A percentile compares a stretch with the other conserved stretches of the same genome.
These are phyloP conservation scores for Cerastoderma edule DNA, from an alignment of 2,888 invertebrate species.

Conservation along the genomic window DNA sequence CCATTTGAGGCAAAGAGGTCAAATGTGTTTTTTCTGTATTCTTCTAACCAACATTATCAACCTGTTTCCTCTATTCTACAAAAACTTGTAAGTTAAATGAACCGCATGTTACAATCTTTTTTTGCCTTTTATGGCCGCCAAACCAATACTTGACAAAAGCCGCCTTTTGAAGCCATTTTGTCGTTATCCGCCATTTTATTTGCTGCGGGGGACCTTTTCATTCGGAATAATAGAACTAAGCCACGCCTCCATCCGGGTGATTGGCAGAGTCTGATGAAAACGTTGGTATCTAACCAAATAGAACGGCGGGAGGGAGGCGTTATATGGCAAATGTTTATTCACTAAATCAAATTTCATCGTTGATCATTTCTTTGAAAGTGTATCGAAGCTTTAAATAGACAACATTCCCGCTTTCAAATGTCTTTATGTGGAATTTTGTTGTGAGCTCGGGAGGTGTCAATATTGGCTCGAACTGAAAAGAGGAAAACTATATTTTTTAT, in stretches of 20 bases:
- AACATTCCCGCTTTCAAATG: conserved; percentile 31
- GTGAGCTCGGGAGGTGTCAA: conserved; percentile 22
- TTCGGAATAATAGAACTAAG: conserved; percentile 30
- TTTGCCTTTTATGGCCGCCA: conserved; percentile 12
- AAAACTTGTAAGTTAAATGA: conserved; percentile 41
- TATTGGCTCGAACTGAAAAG: conserved; percentile 19
- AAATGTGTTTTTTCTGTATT: not conserved
- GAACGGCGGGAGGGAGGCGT: conserved; percentile 59
- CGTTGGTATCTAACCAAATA: conserved; percentile 56
- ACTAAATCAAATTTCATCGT: conserved; percentile 66
- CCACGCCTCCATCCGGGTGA: conserved; percentile 38
- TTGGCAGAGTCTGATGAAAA: conserved; percentile 35
- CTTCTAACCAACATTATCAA: not conserved
- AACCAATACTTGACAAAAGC: conserved; percentile 28
- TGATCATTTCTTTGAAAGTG: conserved; percentile 48
- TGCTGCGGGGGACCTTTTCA: conserved; percentile 31
- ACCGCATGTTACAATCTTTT: conserved; percentile 33
- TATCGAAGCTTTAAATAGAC: conserved; percentile 49
- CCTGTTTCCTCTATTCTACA: conserved; percentile 18
- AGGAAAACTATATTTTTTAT: no score
- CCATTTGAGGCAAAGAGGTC: no score
- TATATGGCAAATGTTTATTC: conserved; percentile 66
- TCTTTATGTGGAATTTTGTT: conserved; percentile 23
- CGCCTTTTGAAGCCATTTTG: conserved; percentile 25
- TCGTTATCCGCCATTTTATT: conserved; percentile 35